Evolutionary conservation across 2,888 invertebrate species (phyloP).

Genomic region (Glyphotaelius pellucidus): DNA sequence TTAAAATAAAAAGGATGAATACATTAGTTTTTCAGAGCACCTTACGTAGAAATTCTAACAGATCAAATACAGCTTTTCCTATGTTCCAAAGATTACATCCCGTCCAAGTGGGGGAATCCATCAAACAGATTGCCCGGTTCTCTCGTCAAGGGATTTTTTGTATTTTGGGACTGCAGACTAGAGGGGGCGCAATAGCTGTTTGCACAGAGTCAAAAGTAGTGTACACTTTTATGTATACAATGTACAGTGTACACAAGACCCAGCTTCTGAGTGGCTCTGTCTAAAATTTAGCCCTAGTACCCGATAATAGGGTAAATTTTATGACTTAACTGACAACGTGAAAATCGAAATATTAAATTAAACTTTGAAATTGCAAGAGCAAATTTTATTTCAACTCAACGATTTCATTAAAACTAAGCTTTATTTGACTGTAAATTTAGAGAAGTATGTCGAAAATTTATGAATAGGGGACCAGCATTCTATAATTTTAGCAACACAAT

Average conservation of each 20-base stretch:
- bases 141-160: background rate
- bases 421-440: no score
- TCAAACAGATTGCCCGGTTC: background rate
- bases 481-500: no score
- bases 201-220: background rate
- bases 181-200: background rate
- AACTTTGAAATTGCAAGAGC: no score
- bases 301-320: no score
- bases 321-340: no score
- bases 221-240: background rate
- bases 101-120: background rate
- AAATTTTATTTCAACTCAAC: no score
- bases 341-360: no score
- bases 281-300: background rate
- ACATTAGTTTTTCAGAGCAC: background rate
- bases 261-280: background rate
- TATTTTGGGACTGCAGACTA: background rate
- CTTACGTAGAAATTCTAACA: background rate
- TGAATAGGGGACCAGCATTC: no score
- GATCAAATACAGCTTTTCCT: background rate
- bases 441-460: no score
- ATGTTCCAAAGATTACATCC: background rate
- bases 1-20: no score
- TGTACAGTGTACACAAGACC: background rate
- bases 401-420: no score